Evolutionary conservation across 2,888 invertebrate genomes (phyloP).

Genomic region (Perizoma affinitatum): DNA sequence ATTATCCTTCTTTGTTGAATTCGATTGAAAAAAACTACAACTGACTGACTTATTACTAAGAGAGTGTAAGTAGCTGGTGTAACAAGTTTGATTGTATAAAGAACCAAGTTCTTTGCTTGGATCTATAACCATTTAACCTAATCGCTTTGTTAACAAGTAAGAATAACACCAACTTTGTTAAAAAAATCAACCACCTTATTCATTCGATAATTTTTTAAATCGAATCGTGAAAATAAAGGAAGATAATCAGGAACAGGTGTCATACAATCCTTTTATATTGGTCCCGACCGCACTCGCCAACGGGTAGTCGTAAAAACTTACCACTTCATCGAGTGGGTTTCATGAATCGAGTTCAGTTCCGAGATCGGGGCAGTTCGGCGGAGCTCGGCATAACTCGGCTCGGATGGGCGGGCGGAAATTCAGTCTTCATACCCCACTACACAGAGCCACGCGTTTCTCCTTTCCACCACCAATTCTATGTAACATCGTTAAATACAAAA

Average conservation of each 20-base stretch:
- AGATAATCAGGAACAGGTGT: conserved; percentile 70
- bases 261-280: conserved; percentile 74
- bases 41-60: no score
- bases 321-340: conserved; percentile 81
- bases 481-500: conserved; percentile 66
- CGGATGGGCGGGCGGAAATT: conserved; percentile 69
- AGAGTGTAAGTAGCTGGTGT: no score
- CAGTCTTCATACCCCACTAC: conserved; percentile 61
- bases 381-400: conserved; percentile 55
- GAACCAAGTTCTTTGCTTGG: no score
- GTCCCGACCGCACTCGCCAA: conserved; percentile 68
- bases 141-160: no score
- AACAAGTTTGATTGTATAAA: no score
- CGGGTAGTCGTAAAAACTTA: conserved; percentile 80
- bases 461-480: conserved; percentile 45
- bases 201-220: conserved; percentile 25
- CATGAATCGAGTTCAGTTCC: conserved; percentile 64
- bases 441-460: conserved; percentile 42
- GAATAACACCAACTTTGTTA: conserved; percentile 1
- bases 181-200: conserved; percentile 26
- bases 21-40: no score
- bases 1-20: no score
- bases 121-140: no score
- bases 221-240: conserved; percentile 40
- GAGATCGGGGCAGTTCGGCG: conserved; percentile 53